Conservation (phyloP, 2,113 vertebrate species). For the Carlito syrichta region DNA sequence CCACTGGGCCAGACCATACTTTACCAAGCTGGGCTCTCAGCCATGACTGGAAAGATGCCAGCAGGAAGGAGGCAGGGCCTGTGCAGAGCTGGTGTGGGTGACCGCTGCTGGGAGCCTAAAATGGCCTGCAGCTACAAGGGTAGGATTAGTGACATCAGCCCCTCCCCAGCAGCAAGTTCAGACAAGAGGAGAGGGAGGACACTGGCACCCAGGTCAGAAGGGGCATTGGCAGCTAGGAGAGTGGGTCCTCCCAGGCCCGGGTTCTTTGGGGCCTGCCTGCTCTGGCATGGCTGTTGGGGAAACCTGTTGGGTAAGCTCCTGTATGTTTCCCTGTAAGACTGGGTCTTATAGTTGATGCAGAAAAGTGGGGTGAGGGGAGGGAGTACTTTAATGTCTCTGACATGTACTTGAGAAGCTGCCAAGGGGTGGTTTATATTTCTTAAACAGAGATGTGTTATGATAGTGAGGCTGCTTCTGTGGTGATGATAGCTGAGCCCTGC, state of each 20-base stretch:
- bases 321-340: constrained; percentile 42
- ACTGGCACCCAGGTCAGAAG: constrained; percentile 42
- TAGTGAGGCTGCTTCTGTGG: constrained; percentile 47
- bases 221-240: constrained; percentile 31
- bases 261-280: constrained; percentile 5
- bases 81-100: constrained; percentile 53
- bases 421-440: constrained; percentile 71
- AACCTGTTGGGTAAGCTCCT: constrained; percentile 61
- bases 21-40: constrained; percentile 29
- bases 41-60: constrained; percentile 55
- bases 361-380: constrained; percentile 9
- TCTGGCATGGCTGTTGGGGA: not conserved
- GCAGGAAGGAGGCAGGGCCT: constrained; percentile 53
- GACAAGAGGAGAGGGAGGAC: constrained; percentile 65
- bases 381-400: constrained; percentile 50
- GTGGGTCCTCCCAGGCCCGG: constrained; percentile 15
- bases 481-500: not conserved
- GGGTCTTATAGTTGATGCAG: constrained; percentile 1
- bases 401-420: constrained; percentile 69
- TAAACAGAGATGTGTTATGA: constrained; percentile 65
- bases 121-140: constrained; percentile 69
- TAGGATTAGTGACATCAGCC: constrained; percentile 71
- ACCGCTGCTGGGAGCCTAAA: constrained; percentile 70
- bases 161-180: constrained; percentile 74
- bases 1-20: not conserved